phyloP scores from a whole-genome alignment of 2,888 invertebrate genomes.

The Glaucopsyche alexis region DNA sequence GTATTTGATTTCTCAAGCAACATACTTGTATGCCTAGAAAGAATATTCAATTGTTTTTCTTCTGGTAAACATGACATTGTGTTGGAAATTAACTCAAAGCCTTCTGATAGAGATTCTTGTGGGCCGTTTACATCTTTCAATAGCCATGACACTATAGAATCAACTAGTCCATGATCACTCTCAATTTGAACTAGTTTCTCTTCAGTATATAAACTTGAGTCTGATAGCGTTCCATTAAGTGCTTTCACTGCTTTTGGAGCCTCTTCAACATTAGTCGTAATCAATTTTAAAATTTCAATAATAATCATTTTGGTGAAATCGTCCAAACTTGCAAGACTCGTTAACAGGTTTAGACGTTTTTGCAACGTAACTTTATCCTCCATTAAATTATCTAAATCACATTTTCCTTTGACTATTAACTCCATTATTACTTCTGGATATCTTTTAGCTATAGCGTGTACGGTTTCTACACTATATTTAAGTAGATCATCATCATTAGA shows the following conservation, averaged over 20 bases:
- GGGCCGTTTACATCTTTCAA: conserved; percentile 52
- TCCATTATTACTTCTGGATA: conserved; percentile 78
- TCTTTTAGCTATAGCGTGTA: conserved; percentile 74
- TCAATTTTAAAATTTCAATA: conserved; percentile 64
- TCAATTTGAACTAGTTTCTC: conserved; percentile 66
- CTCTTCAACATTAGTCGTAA: conserved; percentile 50
- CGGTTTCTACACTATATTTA: conserved; percentile 66
- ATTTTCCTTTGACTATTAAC: conserved; percentile 70
- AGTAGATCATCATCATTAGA: conserved; percentile 66
- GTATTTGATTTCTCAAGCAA: conserved; percentile 53
- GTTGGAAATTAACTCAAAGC: conserved; percentile 58
- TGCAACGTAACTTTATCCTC: conserved; percentile 54
- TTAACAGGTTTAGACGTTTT: conserved; percentile 68
- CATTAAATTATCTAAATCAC: conserved; percentile 57
- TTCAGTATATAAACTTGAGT: conserved; percentile 54
- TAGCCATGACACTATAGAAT: conserved; percentile 63
- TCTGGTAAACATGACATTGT: conserved; percentile 59
- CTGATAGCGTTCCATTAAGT: conserved; percentile 57
- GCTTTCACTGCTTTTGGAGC: conserved; percentile 61
- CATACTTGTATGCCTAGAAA: conserved; percentile 52
- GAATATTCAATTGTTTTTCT: conserved; percentile 55
- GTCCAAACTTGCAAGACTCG: conserved; percentile 69
- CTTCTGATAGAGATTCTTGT: conserved; percentile 51
- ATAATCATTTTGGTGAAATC: conserved; percentile 71
- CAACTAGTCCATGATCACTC: conserved; percentile 66